Evolutionary conservation across 1,140 invertebrate genomes (phyloP), one percentile per base, ranked within the genome.

Genomic region (Diabrotica undecimpunctata): DNA sequence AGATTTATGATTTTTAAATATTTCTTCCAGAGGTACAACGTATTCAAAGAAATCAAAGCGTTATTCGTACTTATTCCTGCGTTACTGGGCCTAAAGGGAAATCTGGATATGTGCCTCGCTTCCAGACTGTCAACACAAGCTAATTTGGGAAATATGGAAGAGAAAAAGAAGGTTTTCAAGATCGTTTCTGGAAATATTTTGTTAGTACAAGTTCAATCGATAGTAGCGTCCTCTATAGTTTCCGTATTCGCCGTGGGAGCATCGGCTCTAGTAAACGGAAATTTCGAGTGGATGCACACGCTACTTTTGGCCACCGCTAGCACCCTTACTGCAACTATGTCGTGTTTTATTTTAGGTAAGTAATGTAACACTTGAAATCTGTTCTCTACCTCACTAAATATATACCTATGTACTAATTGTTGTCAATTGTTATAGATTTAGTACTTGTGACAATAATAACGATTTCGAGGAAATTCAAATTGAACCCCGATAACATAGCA

Each of bases 401-500:
- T 25, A 25, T 25, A 25, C 1, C n/a, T 25, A 25, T 25, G 4
- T 25, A 25, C 25, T 4, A 46, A 46, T 46, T 46, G 5, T 46
- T 57, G 25, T 37, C 0, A 57, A 72, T 57, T 83, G 64, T 83
- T 83, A 7, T 80, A 95, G 94, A 95, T 81, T 88, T 92, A 72
- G 86, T 97, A 6, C 90, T 97, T 86, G 90, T 96, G 37, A 84
- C 85, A 70, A 91, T 96, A 38, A 92, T 95, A 67, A 83, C 93
- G 70, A 75, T 89, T 37, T 90, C 93, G 5, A 83, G 90, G 72
- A 88, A 86, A 75, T 89, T 88, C 72, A 88, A 90, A 68, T 88
- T 97, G 72, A 98, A 98, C 81, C 96, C 96, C 0, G 97, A 99
- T 79, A 98, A 99, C 82, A 83, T 99, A 54, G 95, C 96, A 11